Base-by-base conservation (phyloP, 2,888 invertebrate species). In the Latrodectus elegans region DNA sequence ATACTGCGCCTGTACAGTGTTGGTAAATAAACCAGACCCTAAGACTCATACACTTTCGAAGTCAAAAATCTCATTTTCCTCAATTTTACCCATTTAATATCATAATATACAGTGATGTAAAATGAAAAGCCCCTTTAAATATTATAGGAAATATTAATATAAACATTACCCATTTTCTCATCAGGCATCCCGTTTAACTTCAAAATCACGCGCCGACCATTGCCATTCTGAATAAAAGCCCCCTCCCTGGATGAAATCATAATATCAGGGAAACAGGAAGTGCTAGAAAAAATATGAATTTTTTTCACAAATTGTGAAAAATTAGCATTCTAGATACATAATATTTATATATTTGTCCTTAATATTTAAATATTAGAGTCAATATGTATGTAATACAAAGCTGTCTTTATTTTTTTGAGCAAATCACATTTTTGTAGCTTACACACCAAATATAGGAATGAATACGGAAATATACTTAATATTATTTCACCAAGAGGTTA, bases 201-300 rank as follows among this genome's bases (percentile, higher is more conserved):
- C 92, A 92, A 92, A 92, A 92, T 92, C 92, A 92, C 92, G 92
- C 92, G 92, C 92, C 92, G 92, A 92, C 92, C 92, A 92, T 92
- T 92, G 91, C 92, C 88, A 88, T 85, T 77, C 85, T 81, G 76
- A 74, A 88, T 88, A 85, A 81, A 80, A 85, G 80, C 83, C 88
- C 83, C 84, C 88, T 81, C 84, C 88, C 85, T 85, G 74, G 68
- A 53, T 38, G 49, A 77, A 75, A 80, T 49, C 75, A 60, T 71
- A 81, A 67, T 68, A 8, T 22, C 10, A 15, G 38, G 4, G 67
- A 67, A 22, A 67, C 17, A n/a, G 22, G 67, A 67, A n/a, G 22
- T 22, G 17, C 22, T 17, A 17, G n/a, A 17, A 22, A 17, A 67
- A 67, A 17, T 67, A 17, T 22, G 17, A 17, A 67, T 67, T n/a